Evolutionary conservation across 2,888 invertebrate species (phyloP).

Genomic region (Drosophila conformis): DNA sequence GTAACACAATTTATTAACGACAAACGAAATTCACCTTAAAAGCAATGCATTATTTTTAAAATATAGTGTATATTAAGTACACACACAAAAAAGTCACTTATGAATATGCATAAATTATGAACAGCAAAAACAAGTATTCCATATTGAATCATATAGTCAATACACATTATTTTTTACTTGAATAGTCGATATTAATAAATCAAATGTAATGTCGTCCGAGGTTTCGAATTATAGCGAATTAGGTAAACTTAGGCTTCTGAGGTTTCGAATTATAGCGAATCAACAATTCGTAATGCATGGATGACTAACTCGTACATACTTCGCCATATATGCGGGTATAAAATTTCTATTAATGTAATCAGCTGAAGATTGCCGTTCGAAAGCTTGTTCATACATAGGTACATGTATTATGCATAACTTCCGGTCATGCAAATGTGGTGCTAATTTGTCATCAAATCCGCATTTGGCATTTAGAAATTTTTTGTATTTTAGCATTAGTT

Average conservation of each 20-base stretch:
- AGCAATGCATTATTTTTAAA: neutral
- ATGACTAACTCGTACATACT: constrained; percentile 2
- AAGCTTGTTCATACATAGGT: neutral
- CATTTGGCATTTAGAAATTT: neutral
- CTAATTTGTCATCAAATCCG: constrained; percentile 50
- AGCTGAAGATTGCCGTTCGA: constrained; percentile 25
- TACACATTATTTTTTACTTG: neutral
- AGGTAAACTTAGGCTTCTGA: neutral
- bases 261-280: neutral
- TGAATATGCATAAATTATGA: constrained; percentile 6
- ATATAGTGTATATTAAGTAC: constrained; percentile 9
- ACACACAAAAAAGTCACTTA: neutral
- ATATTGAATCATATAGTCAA: neutral
- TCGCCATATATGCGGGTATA: constrained; percentile 23
- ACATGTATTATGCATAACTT: constrained; percentile 13
- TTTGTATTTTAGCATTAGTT: neutral
- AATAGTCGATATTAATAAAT: neutral
- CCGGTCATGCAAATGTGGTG: constrained; percentile 22
- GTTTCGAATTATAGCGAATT: neutral
- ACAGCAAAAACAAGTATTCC: neutral
- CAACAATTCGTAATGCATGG: constrained; percentile 13
- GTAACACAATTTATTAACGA: constrained; percentile 15
- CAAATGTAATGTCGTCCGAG: neutral
- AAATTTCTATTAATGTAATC: constrained; percentile 37
- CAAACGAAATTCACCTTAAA: neutral